These are phyloP conservation scores for Aplysia californica DNA, from an alignment of 1,140 invertebrate genomes.

Conservation along the genomic window DNA sequence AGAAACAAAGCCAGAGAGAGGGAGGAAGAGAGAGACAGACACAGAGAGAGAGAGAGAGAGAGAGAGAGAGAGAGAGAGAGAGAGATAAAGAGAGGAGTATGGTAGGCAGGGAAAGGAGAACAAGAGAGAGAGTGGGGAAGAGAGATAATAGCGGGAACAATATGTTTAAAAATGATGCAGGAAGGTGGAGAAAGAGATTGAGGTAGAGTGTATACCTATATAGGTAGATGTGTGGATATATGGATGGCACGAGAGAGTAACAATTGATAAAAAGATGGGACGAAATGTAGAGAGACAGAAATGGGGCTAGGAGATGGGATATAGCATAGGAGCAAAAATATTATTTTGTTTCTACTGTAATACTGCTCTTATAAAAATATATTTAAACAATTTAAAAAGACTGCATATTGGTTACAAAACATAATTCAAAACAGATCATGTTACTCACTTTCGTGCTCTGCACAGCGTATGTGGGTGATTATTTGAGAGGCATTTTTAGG, in stretches of 20 bases:
- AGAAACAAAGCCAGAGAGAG: background rate
- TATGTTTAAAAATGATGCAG: no score
- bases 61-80: background rate
- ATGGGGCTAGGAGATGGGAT: no score
- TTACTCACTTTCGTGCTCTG: background rate
- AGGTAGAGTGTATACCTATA: background rate
- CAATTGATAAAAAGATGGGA: background rate
- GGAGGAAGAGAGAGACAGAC: background rate
- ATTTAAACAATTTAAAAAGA: no score
- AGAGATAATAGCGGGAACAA: no score
- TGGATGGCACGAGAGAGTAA: background rate
- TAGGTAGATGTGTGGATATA: background rate
- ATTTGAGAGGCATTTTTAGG: no score
- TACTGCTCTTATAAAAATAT: no score
- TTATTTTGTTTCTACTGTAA: no score
- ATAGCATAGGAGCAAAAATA: no score
- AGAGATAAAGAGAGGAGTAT: background rate
- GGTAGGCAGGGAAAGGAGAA: background rate
- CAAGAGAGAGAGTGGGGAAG: slow-evolving; percentile 1
- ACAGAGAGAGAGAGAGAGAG: background rate
- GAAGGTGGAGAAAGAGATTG: background rate
- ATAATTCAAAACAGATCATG: background rate
- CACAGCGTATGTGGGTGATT: no score
- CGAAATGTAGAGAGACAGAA: no score
- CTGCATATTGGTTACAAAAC: background rate